A percentile compares a stretch with the other conserved stretches of the same genome.
phyloP scores from a whole-genome alignment of 1,140 invertebrate species.

The Saccostrea echinata region DNA sequence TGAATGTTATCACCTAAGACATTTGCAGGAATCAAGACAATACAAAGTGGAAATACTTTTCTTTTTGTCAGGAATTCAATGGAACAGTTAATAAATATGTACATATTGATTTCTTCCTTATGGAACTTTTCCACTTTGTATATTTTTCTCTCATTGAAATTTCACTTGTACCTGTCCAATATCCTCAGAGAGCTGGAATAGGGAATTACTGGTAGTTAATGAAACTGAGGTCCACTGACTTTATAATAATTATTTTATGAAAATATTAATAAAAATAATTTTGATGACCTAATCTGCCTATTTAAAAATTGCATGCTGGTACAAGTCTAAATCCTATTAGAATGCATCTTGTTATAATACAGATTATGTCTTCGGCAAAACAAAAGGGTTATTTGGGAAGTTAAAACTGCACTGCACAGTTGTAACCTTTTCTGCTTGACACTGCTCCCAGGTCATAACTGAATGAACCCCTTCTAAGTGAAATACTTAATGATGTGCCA shows the following conservation, averaged over 20 bases:
- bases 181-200: neutral
- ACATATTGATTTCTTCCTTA: too few species aligned
- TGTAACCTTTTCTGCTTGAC: slow-evolving; percentile 20
- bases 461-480: neutral
- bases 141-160: neutral
- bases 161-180: neutral
- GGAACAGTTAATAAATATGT: neutral
- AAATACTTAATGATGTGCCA: slow-evolving; percentile 5
- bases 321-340: neutral
- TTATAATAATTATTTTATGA: too few species aligned
- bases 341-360: slow-evolving; percentile 4
- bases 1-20: too few species aligned
- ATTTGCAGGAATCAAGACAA: neutral
- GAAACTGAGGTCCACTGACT: too few species aligned
- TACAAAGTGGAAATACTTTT: slow-evolving; percentile 4
- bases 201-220: neutral
- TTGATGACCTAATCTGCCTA: too few species aligned
- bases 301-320: neutral
- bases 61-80: neutral
- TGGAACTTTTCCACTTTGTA: slow-evolving; percentile 1
- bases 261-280: too few species aligned
- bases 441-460: slow-evolving; percentile 31
- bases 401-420: slow-evolving; percentile 9
- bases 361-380: slow-evolving; percentile 15
- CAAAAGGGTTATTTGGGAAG: slow-evolving; percentile 6